These are phyloP conservation scores for Phyllostomus hastatus DNA, from an alignment of 2,113 vertebrate genomes.

Conservation along the genomic window DNA sequence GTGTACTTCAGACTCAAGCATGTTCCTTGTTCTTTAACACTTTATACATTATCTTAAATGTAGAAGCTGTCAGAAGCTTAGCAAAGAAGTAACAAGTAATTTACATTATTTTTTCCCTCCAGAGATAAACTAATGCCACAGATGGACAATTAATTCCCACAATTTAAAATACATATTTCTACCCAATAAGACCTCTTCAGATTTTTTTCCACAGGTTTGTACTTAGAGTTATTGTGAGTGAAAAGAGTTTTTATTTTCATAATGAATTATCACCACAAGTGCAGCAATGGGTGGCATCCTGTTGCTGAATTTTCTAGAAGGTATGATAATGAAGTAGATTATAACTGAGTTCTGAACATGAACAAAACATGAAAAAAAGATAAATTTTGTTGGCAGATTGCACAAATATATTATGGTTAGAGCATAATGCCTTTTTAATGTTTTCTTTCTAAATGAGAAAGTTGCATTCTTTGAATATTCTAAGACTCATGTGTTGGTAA, in stretches of 20 bases:
- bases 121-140: background rate
- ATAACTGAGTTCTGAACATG: constrained; percentile 1
- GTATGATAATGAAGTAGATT: background rate
- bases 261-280: background rate
- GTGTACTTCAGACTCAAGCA: background rate
- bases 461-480: background rate
- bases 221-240: background rate
- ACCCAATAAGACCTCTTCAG: background rate
- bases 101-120: background rate
- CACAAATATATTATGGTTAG: background rate
- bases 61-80: background rate
- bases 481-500: background rate
- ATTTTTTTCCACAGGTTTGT: background rate
- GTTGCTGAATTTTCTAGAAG: constrained; percentile 31
- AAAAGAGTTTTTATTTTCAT: background rate
- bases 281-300: background rate
- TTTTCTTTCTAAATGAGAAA: constrained; percentile 35
- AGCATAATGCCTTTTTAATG: background rate
- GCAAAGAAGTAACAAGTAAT: background rate
- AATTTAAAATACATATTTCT: background rate
- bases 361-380: background rate
- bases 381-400: background rate
- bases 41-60: background rate
- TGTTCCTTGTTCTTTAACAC: background rate
- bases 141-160: background rate